These are phyloP conservation scores for Sanderia malayensis DNA, from an alignment of 30 jellyfish, hydroid and myxozoan genomes.

Conservation along the genomic window DNA sequence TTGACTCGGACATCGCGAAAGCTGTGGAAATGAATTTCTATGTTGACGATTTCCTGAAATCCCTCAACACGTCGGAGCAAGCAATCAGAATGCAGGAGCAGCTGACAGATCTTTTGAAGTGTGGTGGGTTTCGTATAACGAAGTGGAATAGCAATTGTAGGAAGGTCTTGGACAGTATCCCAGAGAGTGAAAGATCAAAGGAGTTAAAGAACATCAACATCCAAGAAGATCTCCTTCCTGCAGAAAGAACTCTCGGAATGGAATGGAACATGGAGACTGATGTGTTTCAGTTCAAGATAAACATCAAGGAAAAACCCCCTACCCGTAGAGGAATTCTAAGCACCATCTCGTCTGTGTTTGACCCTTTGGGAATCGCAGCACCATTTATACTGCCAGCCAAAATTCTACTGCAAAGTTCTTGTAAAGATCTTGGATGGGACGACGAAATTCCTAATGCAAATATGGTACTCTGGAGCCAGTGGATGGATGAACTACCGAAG, in stretches of 20 bases:
- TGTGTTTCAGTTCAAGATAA: conserved; percentile 26
- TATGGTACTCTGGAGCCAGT: conserved; percentile 26
- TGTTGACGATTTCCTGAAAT: conserved; percentile 53
- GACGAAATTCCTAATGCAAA: conserved; percentile 16
- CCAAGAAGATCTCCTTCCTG: conserved; percentile 32
- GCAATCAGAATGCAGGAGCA: conserved; percentile 26
- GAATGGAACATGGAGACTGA: conserved; percentile 50
- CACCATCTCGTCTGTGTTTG: too few species aligned
- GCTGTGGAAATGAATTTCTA: conserved; percentile 48
- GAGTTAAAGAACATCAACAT: conserved; percentile 25
- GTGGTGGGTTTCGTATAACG: conserved; percentile 52
- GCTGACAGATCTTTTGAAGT: conserved; percentile 3
- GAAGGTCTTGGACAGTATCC: conserved; percentile 29
- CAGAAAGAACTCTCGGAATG: conserved; percentile 47
- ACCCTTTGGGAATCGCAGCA: conserved; percentile 31
- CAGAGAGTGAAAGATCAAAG: conserved; percentile 24
- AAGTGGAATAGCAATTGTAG: conserved; percentile 26
- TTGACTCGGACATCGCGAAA: background rate
- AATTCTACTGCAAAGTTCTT: conserved; percentile 26
- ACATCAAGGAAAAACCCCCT: too few species aligned
- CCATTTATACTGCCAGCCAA: conserved; percentile 50
- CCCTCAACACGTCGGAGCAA: conserved; percentile 12
- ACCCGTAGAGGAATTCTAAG: too few species aligned
- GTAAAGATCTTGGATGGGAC: conserved; percentile 46
- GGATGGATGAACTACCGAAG: conserved; percentile 49